Base-by-base conservation (phyloP, 1,140 invertebrate genomes). In the Nasonia longicornis region DNA sequence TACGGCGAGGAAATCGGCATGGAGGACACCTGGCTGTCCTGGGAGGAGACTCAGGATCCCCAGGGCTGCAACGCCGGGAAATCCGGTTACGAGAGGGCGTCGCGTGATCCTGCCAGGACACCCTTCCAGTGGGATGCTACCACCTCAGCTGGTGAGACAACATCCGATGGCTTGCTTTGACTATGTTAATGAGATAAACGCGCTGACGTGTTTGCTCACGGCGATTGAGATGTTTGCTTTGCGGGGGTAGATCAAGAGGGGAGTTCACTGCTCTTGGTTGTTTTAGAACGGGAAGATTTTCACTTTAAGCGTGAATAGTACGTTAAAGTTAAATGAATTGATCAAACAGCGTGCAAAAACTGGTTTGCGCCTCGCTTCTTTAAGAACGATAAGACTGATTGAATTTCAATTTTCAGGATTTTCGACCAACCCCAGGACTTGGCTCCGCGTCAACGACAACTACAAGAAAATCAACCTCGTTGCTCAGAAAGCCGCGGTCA, bases 1-100 rank as follows among this genome's bases (percentile, higher is more conserved):
- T 95, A 96, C 89, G 95, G 94, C 12, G 94, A 95, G 84, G 94
- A 95, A 84, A 92, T 95, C 35, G 94, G 92, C 4, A 96, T 96
- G 94, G 86, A 91, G 29, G 93, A 96, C 64, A 85, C 85, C 2
- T 89, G 93, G 22, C 92, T 82, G 90, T 84, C 87, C 8, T 94
- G 90, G 90, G 85, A 91, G 73, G 90, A 93, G 10, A 93, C 92
- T 0, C 85, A 91, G 35, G 93, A 94, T 89, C 93, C 93, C 0
- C 89, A 91, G 38, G 93, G 90, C 12, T 92, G 89, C 81, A 93
- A 93, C 85, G 92, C 92, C 20, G 92, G 92, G n/a, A 87, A 91
- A 31, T 77, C 90, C 4, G 87, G 91, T 31, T 94, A 92, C 83
- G 86, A 87, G 84, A 85, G 91, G 78, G 87, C 87, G 3, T 93